Evolutionary conservation across 2,113 vertebrate species (phyloP).

Genomic region (Cairina moschata): DNA sequence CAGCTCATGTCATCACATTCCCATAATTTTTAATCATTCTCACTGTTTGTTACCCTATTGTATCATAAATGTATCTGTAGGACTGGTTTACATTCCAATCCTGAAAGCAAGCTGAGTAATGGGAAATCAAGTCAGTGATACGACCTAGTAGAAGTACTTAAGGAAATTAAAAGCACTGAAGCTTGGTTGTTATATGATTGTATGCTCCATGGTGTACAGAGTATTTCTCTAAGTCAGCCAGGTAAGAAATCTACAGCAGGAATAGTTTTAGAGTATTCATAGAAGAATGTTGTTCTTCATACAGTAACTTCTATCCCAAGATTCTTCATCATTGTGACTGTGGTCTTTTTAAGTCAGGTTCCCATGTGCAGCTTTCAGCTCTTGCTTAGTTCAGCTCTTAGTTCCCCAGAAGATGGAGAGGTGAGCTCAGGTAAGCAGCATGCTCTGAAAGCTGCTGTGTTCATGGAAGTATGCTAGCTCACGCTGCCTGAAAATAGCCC

Average conservation of each 20-base stretch:
- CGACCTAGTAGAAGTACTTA: not conserved
- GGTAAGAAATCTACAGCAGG: not conserved
- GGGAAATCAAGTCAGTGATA: not conserved
- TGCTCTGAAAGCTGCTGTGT: not conserved
- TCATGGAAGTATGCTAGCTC: not conserved
- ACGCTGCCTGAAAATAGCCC: not conserved
- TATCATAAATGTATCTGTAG: not conserved
- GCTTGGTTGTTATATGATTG: not conserved
- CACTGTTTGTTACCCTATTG: not conserved
- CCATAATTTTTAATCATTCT: not conserved
- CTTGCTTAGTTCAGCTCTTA: not conserved
- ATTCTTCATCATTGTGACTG: not conserved
- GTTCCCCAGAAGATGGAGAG: not conserved
- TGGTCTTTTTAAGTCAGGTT: not conserved
- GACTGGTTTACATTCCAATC: not conserved
- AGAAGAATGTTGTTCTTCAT: not conserved
- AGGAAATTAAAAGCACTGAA: not conserved
- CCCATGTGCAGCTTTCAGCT: not conserved
- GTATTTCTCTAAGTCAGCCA: not conserved
- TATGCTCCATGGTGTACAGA: not conserved
- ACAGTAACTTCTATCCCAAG: not conserved
- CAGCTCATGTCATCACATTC: not conserved
- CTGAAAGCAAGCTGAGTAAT: not conserved
- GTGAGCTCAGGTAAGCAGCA: not conserved
- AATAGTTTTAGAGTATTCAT: not conserved